Evolutionary conservation across 2,797 vertebrate genomes (phyloP), one percentile per base, ranked within the genome.

Genomic region (Bufotes viridis): DNA sequence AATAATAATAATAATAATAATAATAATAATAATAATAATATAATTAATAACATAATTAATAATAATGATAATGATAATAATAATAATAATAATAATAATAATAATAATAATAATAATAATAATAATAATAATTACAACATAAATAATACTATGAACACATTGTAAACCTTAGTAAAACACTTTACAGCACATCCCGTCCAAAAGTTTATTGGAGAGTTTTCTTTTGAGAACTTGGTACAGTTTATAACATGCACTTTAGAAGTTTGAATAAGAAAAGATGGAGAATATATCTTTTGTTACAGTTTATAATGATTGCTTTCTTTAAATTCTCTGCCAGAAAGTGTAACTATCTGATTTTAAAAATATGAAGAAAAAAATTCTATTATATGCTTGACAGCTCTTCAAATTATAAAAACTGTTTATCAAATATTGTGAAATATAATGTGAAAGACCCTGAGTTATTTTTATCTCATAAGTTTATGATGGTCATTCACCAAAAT

Each of bases 331-430:
- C 55, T 84, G 55, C 82, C 13, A 22, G 67, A 55, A 60, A 84
- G 69, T 58, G 53, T 72, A 84, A 60, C 82, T 84, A 84, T 84
- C 82, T 84, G 82, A 84, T 84, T 84, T 80, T 11, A 60, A 74
- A 60, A 80, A 80, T 10, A 22, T 53, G 24, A 61, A 60, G 57
- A 13, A 80, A 79, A 60, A 80, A 74, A 18, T 83, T 83, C 82
- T 74, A 84, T 84, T 84, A 84, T 84, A 84, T 84, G 82, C 67
- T 84, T 84, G 67, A 74, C 82, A 84, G 82, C 82, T 60, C 82
- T 84, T 84, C 69, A 69, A 84, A 84, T 84, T 84, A 84, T 74
- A 58, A 70, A 55, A 11, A 57, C 82, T 84, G 82, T 84, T 84
- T 84, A 84, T 84, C 82, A 74, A 74, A 74, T 70, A 26, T 74